These are phyloP conservation scores for Thelaira solivaga DNA, from an alignment of 2,888 invertebrate species.

Conservation along the genomic window DNA sequence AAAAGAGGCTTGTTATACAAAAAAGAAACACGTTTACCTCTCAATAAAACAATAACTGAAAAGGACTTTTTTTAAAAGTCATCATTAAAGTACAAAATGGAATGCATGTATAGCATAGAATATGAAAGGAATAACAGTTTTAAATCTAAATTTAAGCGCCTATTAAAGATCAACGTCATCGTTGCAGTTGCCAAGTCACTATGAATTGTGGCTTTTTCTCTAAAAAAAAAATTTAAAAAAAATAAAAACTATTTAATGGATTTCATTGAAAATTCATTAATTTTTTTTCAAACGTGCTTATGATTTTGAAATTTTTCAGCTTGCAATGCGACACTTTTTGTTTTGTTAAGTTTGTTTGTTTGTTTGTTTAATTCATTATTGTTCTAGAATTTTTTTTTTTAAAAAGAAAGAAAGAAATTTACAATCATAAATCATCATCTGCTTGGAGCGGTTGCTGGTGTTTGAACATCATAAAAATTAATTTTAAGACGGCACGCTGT, in stretches of 20 bases:
- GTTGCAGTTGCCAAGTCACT: conserved; percentile 33
- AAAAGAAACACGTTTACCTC: not conserved
- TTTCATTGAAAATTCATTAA: conserved; percentile 48
- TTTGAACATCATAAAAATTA: not conserved
- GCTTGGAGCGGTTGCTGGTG: not conserved
- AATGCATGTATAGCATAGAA: not conserved
- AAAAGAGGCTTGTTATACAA: conserved; percentile 38
- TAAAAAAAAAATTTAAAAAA: not conserved
- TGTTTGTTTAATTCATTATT: conserved; percentile 36
- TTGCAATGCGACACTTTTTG: conserved; percentile 53
- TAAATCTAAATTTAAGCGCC: conserved; percentile 47
- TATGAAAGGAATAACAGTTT: conserved; percentile 9
- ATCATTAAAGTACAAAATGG: conserved; percentile 45
- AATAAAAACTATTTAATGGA: conserved; percentile 9
- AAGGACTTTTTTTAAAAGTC: conserved; percentile 47
- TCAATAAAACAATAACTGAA: not conserved
- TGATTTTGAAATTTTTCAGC: conserved; percentile 21
- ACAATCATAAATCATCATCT: conserved; percentile 50
- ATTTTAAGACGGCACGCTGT: conserved; percentile 43
- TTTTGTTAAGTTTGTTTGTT: conserved; percentile 17
- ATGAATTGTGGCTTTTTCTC: not conserved
- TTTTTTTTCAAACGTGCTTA: conserved; percentile 26
- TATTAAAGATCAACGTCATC: conserved; percentile 38
- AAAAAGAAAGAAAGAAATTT: conserved; percentile 11
- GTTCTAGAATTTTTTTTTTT: conserved; percentile 36